Base-by-base conservation (phyloP, 2,888 invertebrate species). In the Agrotis exclamationis region DNA sequence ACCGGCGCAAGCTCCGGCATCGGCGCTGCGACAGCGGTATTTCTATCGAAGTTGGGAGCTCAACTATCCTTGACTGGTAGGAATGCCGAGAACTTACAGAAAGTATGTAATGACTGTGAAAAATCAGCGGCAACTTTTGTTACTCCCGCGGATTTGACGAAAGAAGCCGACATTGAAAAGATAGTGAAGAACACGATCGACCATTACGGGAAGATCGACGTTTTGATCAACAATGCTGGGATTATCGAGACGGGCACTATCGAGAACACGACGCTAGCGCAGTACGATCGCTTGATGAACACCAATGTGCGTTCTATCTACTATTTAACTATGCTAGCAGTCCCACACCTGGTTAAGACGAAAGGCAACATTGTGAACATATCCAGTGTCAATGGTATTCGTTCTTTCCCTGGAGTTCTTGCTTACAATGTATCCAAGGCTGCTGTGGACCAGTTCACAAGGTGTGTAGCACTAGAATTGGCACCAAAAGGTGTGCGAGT, bases 301-400 rank as follows among this genome's bases (percentile, higher is more conserved):
- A 97, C 98, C 2, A 99, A 99, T 92, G 98, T 99, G 0, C 97
- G 99, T 74, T 97, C 98, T 0, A 96, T 98, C 22, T 98, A 98
- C 89, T 97, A 98, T 74, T 91, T 99, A 78, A 99, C 98, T 0
- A 98, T 98, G 97, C 91, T 99, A 62, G 98, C 99, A 5, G 98
- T 98, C 0, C 99, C 99, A 0, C 97, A 99, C 93, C 96, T 99
- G 24, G 95, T 98, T 3, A 97, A 97, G 92, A 97, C 97, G 0
- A 98, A 98, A 93, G 99, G 99, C n/a, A 98, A 97, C 83, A 98
- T 99, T 85, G 99, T 99, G 0, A 99, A 99, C 91, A 98, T 99
- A 0, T 99, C 99, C 1, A 99, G 99, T 91, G 99, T 99, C 0
- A 98, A 98, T 88, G 99, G 99, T 4, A 96, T 99, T 33, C 96